Base-by-base conservation (phyloP, 2,113 vertebrate species). In the Leucoraja erinaceus region DNA sequence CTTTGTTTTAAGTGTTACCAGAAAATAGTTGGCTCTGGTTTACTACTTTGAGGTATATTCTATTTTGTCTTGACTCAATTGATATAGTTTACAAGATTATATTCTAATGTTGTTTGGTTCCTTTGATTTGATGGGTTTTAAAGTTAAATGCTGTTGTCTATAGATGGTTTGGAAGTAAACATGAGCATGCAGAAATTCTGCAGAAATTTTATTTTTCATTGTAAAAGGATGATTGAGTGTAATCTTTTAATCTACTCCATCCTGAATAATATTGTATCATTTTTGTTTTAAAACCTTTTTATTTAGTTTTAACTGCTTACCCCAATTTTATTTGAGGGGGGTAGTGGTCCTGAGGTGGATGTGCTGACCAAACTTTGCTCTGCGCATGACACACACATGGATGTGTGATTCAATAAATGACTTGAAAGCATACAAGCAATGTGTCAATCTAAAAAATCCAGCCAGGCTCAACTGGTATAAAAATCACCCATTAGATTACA, bases 161-260 rank as follows among this genome's bases (percentile, higher is more conserved):
- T 91, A 47, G 90, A 72, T 91, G 90, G 68, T 72, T 88, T 72
- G 63, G 33, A 91, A 91, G 88, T 91, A 72, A 72, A 72, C 31
- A 20, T 91, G 66, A 91, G 66, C 88, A 91, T 91, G 88, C 20
- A 70, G 66, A 72, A 72, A 68, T 91, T 91, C 38, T 54, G 38
- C 18, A 72, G 72, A 16, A 28, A 12, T 47, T 91, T 91, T 72
- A 91, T 91, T 91, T 91, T 91, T 72, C 90, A 74, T 66, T 91
- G 90, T 70, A 72, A 91, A 91, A 72, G 68, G 90, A 72, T 68
- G 66, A 90, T 72, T 70, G 63, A 91, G 66, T 91, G 90, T 54
- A 88, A 91, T 18, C 22, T 91, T 70, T 91, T 72, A 91, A 91
- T 72, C n/a, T 9, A 31, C 90, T 91, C 66, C 11, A 74, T 91